phyloP scores from a whole-genome alignment of 2,113 vertebrate genomes.

The Muntiacus reevesi region DNA sequence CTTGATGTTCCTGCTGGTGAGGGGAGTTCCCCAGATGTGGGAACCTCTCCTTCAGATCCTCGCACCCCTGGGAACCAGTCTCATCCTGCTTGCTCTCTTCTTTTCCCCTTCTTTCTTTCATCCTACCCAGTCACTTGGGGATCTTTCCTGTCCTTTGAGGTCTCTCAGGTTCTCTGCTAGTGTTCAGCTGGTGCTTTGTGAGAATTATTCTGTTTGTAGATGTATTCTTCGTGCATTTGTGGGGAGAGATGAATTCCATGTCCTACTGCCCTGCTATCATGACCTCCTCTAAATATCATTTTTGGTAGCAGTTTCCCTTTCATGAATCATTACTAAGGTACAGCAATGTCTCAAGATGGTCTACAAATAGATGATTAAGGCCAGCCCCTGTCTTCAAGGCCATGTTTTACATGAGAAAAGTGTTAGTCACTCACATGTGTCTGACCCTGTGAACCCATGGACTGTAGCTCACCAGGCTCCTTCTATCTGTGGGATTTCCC shows the following conservation, averaged over 20 bases:
- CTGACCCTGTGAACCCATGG: not conserved
- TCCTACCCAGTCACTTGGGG: not conserved
- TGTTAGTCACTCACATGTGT: not conserved
- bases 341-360: not conserved
- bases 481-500: not conserved
- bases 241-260: not conserved
- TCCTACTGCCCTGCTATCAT: not conserved
- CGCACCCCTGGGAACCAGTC: not conserved
- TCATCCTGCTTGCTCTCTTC: not conserved
- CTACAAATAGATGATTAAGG: not conserved
- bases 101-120: not conserved
- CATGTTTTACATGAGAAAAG: not conserved
- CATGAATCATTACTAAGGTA: not conserved
- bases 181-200: not conserved
- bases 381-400: not conserved
- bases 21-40: accelerated
- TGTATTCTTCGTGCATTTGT: not conserved
- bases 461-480: not conserved
- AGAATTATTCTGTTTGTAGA: not conserved
- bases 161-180: not conserved
- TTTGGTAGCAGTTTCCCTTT: not conserved
- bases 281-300: not conserved
- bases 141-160: not conserved
- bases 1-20: not conserved
- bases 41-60: not conserved